Evolutionary conservation across 2,888 invertebrate genomes (phyloP).

Genomic region (Urechis unicinctus): DNA sequence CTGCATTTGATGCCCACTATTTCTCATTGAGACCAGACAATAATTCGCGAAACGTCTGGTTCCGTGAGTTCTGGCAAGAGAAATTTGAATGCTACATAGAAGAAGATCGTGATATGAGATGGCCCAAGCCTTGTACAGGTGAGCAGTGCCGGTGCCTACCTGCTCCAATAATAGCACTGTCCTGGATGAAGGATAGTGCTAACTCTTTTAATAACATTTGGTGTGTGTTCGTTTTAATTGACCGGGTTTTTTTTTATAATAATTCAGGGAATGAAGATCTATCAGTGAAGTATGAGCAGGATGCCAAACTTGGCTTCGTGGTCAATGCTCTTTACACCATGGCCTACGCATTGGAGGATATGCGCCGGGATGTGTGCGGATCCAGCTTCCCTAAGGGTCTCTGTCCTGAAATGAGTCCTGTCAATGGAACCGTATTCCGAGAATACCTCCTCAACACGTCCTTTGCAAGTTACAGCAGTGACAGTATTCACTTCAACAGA

Average conservation of each 20-base stretch:
- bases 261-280: slow-evolving; percentile 58
- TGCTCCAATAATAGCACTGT: too few relatives aligned
- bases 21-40: slow-evolving; percentile 58
- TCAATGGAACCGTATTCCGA: slow-evolving; percentile 65
- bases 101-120: slow-evolving; percentile 9
- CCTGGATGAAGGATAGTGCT: too few relatives aligned
- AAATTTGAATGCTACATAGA: slow-evolving; percentile 59
- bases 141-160: slow-evolving; percentile 9
- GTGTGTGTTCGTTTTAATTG: too few relatives aligned
- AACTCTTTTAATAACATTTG: too few relatives aligned
- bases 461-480: slow-evolving; percentile 58
- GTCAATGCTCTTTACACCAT: slow-evolving; percentile 71
- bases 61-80: slow-evolving; percentile 71
- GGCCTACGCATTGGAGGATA: slow-evolving; percentile 66
- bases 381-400: slow-evolving; percentile 41
- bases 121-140: slow-evolving; percentile 29
- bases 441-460: slow-evolving; percentile 66
- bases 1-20: slow-evolving; percentile 61
- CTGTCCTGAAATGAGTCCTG: slow-evolving; percentile 64
- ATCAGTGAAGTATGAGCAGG: slow-evolving; percentile 60
- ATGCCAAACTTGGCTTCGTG: slow-evolving; percentile 73
- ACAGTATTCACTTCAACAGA: slow-evolving; percentile 66
- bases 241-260: too few relatives aligned
- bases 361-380: slow-evolving; percentile 58
- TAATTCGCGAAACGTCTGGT: slow-evolving; percentile 67